Evolutionary conservation across 2,113 vertebrate species (phyloP), one percentile per base, ranked within the genome.

Genomic region (Melanerpes aurifrons): DNA sequence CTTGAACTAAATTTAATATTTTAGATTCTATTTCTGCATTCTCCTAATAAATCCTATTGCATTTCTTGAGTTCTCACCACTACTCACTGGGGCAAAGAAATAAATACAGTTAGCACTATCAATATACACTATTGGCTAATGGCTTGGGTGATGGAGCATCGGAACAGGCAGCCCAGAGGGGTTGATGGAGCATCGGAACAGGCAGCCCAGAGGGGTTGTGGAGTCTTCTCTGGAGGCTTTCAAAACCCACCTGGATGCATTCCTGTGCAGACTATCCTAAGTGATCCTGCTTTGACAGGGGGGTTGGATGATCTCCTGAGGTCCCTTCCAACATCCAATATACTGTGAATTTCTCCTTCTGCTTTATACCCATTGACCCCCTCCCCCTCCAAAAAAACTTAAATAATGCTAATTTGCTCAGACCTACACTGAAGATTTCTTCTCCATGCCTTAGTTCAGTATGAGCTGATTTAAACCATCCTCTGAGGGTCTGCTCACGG

Each of bases 381-480:
- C n/a, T n/a, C n/a, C n/a, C n/a, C n/a, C n/a, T n/a, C n/a, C n/a
- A 37, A 37, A 37, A 40, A 40, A 40, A 40, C 14, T 89, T 78
- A 76, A 91, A 54, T 64, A 80, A 57, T 57, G 40, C 19, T 35
- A 26, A 89, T 86, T 68, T 80, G 5, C 69, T 82, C 37, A 72
- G 75, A 77, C 17, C 17, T 70, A 50, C 1, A 3, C 18, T 50
- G 32, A 87, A 61, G 2, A 1, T 70, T 74, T 82, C 56, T 93
- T 75, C 43, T 93, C 35, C 45, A 54, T 77, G 16, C 43, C 32
- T 53, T 82, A 73, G 53, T 48, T 85, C 79, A 68, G 45, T 48
- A 48, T 0, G 0, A 90, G 57, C 16, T 94, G 94, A 96, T 96
- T 94, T 78, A 94, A 96, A 96, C 75, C 91, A 95, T 94, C 80